These are phyloP conservation scores for Apaloderma vittatum DNA, from an alignment of 2,113 vertebrate genomes.

Conservation along the genomic window DNA sequence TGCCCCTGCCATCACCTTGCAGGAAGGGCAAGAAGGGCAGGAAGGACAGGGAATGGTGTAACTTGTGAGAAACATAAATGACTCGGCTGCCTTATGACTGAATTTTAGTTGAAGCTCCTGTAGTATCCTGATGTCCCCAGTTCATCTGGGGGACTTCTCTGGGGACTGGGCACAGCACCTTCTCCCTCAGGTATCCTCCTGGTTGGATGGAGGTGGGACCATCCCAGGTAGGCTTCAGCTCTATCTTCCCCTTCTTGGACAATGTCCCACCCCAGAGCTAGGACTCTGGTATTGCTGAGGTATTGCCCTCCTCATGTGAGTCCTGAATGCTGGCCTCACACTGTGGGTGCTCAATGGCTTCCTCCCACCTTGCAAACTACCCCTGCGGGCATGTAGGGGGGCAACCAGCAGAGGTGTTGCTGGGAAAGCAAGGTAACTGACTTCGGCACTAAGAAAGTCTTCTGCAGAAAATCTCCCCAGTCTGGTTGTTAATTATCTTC, in stretches of 20 bases:
- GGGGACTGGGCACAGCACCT: background rate
- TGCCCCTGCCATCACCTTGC: too few species aligned
- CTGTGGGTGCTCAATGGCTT: rapidly evolving
- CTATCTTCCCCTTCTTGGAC: background rate
- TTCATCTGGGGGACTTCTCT: background rate
- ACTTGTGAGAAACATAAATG: rapidly evolving
- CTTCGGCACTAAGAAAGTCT: background rate
- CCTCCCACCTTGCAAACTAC: background rate
- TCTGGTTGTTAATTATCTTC: background rate
- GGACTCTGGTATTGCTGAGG: background rate
- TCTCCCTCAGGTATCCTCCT: rapidly evolving
- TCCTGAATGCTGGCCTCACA: rapidly evolving
- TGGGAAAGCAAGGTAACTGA: background rate
- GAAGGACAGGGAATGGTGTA: background rate
- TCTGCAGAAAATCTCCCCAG: background rate
- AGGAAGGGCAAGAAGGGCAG: background rate
- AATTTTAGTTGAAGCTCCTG: background rate
- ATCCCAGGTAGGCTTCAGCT: background rate
- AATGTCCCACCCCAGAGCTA: background rate
- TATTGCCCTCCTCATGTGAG: rapidly evolving
- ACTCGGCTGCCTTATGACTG: background rate
- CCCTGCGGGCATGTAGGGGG: too few species aligned
- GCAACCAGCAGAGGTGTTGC: rapidly evolving
- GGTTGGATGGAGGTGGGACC: background rate
- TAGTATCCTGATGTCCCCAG: background rate